Base-by-base conservation (phyloP, 2,797 vertebrate genomes). In the Nannoperca australis region DNA sequence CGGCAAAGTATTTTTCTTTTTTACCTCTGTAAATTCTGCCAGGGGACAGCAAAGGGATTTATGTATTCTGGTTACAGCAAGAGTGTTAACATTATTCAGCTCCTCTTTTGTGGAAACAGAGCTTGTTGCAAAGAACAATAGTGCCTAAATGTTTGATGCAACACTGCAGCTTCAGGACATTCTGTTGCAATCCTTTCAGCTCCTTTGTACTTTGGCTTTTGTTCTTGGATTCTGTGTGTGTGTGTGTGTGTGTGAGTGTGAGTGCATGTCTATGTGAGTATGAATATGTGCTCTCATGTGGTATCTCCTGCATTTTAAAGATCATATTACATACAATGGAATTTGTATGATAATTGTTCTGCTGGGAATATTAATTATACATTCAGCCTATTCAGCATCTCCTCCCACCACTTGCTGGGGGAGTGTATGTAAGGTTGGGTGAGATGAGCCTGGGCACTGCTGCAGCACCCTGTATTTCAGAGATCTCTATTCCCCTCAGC, bases 301-400 rank as follows among this genome's bases (percentile, higher is more conserved):
- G 17, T 64, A 64, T 78, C 84, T 79, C 9, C 36, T 38, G 36
- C 36, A 38, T 85, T 88, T 83, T 78, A 72, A 81, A 76, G 85
- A 86, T 90, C 78, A 75, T 47, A 81, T 88, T 87, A 85, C 81
- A 70, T 80, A 80, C 81, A 91, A 77, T 91, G 74, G 81, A 86
- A 89, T 90, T 91, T 86, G 79, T 93, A 81, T 92, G 84, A 84
- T 90, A 90, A 90, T 93, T 85, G 75, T 81, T 81, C 90, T 81
- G 66, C 79, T 76, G 86, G 89, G 87, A 71, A 76, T 81, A 90
- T 95, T 88, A 94, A 95, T 94, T 90, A 91, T 93, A 76, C 87
- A 92, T 92, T 83, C 78, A 83, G 70, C 73, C 73, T 75, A 63
- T 87, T 90, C 74, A 22, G 20, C 22, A 2, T 87, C 91, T 88